Conservation (phyloP, 1,140 invertebrate species). For the Apis florea region DNA sequence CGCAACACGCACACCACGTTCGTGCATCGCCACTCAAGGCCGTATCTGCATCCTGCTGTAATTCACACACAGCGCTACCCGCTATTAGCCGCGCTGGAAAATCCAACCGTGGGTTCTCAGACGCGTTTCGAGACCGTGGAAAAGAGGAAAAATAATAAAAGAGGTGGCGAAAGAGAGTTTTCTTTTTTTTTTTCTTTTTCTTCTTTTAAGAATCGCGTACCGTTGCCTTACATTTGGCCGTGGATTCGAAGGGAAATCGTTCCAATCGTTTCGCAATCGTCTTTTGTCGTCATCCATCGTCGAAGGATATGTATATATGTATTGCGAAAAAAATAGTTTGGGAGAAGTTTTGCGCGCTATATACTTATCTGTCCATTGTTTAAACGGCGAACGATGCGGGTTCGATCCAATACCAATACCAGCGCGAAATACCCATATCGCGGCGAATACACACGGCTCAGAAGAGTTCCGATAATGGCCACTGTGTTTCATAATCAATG, state of each 20-base stretch:
- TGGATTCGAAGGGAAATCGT: too few relatives aligned
- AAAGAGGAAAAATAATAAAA: background rate
- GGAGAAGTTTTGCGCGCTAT: background rate
- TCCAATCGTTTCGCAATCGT: too few relatives aligned
- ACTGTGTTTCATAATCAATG: constrained; percentile 24
- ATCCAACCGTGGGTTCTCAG: constrained; percentile 36
- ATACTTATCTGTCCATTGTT: background rate
- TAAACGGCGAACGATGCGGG: constrained; percentile 23
- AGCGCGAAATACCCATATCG: constrained; percentile 28
- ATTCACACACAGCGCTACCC: constrained; percentile 34
- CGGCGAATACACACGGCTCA: constrained; percentile 14
- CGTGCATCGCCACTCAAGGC: constrained; percentile 58
- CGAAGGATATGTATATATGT: background rate
- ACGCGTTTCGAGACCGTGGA: constrained; percentile 24
- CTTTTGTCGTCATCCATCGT: too few relatives aligned
- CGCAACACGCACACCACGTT: constrained; percentile 31
- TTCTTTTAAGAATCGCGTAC: too few relatives aligned
- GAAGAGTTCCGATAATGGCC: constrained; percentile 7
- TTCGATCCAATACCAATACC: constrained; percentile 10
- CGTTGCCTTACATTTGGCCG: too few relatives aligned
- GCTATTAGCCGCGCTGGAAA: constrained; percentile 29
- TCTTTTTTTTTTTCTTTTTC: too few relatives aligned
- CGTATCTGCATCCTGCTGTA: constrained; percentile 63
- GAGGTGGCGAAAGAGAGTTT: too few relatives aligned
- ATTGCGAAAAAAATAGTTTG: too few relatives aligned